These are phyloP conservation scores for Echinops telfairi DNA, from an alignment of 2,113 vertebrate species.

Conservation along the genomic window DNA sequence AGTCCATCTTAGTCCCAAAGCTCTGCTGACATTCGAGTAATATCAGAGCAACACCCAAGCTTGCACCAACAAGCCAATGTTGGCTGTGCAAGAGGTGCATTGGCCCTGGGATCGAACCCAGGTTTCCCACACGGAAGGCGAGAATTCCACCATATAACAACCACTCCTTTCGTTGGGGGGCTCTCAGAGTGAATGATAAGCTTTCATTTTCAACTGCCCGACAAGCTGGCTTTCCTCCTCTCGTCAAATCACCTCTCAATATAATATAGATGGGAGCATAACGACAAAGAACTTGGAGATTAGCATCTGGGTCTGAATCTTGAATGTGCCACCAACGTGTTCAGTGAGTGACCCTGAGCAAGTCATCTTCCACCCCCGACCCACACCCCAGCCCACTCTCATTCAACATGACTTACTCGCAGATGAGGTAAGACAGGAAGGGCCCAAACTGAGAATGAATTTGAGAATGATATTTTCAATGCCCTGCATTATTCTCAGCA, in stretches of 20 bases:
- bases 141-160: neutral
- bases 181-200: neutral
- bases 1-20: neutral
- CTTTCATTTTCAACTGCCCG: slow-evolving; percentile 25
- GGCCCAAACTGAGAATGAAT: neutral
- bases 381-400: neutral
- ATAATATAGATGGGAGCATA: neutral
- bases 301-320: neutral
- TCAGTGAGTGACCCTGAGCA: slow-evolving; percentile 8
- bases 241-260: slow-evolving; percentile 16
- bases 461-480: slow-evolving; percentile 42
- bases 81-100: neutral
- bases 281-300: slow-evolving; percentile 15
- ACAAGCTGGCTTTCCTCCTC: neutral
- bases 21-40: neutral
- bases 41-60: neutral
- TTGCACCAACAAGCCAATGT: neutral
- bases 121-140: neutral
- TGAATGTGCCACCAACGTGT: neutral
- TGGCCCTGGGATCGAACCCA: neutral
- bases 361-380: neutral
- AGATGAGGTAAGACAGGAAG: neutral
- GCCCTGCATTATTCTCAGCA: neutral
- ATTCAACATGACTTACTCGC: slow-evolving; percentile 13
- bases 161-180: neutral